Evolutionary conservation across 1,140 invertebrate genomes (phyloP).

Genomic region (Meloidogyne exigua): DNA sequence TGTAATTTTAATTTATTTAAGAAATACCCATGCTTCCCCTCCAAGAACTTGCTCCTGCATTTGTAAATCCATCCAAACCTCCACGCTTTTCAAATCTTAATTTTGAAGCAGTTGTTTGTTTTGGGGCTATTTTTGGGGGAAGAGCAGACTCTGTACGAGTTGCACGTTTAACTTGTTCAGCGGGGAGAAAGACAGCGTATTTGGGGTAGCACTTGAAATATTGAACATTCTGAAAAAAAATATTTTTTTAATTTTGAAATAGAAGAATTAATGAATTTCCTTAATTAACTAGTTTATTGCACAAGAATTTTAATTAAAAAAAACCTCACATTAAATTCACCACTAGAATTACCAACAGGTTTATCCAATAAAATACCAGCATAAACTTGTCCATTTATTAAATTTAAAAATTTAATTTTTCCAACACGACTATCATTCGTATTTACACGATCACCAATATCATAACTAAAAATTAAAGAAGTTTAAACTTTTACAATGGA

Average conservation of each 20-base stretch:
- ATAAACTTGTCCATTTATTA: slow-evolving; percentile 68
- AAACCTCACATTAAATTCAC: slow-evolving; percentile 42
- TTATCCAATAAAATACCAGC: slow-evolving; percentile 68
- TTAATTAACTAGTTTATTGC: background rate
- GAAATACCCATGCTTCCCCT: background rate
- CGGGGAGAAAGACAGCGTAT: slow-evolving; percentile 48
- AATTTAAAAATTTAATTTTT: slow-evolving; percentile 53
- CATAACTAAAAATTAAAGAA: slow-evolving; percentile 38
- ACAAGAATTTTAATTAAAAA: slow-evolving; percentile 17
- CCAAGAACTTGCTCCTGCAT: background rate
- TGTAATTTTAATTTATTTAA: background rate
- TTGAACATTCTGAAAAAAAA: slow-evolving; percentile 38
- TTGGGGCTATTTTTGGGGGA: slow-evolving; percentile 14
- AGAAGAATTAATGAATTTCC: no score
- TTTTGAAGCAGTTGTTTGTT: slow-evolving; percentile 43
- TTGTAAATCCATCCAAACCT: slow-evolving; percentile 20
- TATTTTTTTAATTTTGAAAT: no score
- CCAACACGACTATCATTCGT: slow-evolving; percentile 46
- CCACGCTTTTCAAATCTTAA: slow-evolving; percentile 33
- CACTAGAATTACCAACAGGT: slow-evolving; percentile 67
- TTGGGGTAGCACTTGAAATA: slow-evolving; percentile 50
- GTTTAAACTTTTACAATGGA: slow-evolving; percentile 15
- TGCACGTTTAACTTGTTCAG: slow-evolving; percentile 31
- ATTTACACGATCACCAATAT: slow-evolving; percentile 50
- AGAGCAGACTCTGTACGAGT: slow-evolving; percentile 20